These are phyloP conservation scores for Druon quercuslanigerum DNA, from an alignment of 1,140 invertebrate genomes.

Conservation along the genomic window DNA sequence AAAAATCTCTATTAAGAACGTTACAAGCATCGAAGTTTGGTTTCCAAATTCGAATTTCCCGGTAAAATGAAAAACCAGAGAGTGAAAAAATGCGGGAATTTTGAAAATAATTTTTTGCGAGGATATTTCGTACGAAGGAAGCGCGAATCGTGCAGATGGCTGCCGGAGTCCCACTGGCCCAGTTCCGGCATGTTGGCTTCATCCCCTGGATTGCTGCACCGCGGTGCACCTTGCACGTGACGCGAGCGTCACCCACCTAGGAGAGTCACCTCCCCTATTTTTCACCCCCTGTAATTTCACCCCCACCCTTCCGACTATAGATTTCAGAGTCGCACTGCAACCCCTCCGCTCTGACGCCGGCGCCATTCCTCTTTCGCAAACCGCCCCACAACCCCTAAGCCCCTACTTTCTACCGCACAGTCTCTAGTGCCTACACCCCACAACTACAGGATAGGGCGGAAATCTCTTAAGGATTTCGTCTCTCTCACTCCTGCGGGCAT, in stretches of 20 bases:
- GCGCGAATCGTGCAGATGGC: constrained; percentile 66
- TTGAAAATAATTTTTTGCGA: no score
- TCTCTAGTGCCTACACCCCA: no score
- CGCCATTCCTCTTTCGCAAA: constrained; percentile 26
- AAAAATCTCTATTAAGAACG: no score
- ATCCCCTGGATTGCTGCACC: constrained; percentile 63
- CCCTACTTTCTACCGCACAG: no score
- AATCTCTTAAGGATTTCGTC: no score
- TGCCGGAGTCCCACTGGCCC: constrained; percentile 70
- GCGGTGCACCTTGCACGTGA: constrained; percentile 62
- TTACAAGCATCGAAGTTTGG: no score
- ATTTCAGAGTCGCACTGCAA: constrained; percentile 11
- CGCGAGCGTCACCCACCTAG: constrained; percentile 59
- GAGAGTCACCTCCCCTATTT: constrained; percentile 52
- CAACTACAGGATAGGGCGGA: no score
- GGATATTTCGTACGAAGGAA: constrained; percentile 36
- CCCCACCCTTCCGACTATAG: constrained; percentile 1
- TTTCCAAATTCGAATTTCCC: no score
- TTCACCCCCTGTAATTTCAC: constrained; percentile 38
- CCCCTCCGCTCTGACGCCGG: constrained; percentile 21
- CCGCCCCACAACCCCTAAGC: constrained; percentile 2
- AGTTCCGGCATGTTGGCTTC: constrained; percentile 63
- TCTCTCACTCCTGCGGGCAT: no score
- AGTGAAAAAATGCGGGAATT: no score
- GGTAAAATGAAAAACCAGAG: no score